Evolutionary conservation across 2,888 invertebrate species (phyloP).

Genomic region (Pogonocherus hispidulus): DNA sequence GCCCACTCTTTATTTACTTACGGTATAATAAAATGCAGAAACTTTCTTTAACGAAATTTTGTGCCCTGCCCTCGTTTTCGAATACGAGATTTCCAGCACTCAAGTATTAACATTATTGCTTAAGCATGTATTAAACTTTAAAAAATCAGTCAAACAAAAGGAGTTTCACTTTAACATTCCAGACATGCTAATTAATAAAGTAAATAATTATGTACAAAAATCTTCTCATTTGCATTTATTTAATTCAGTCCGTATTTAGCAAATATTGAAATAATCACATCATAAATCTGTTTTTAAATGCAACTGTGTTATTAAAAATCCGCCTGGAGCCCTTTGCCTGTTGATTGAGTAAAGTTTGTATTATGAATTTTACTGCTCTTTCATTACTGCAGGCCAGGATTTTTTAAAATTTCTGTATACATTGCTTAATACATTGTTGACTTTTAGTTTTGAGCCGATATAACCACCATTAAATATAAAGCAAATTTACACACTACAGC

Average conservation of each 20-base stretch:
- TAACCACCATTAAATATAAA: conserved; percentile 60
- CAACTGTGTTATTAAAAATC: conserved; percentile 61
- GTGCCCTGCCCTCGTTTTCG: conserved; percentile 12
- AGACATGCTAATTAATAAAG: conserved; percentile 44
- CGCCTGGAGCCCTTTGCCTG: conserved; percentile 61
- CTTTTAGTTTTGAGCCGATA: conserved; percentile 63
- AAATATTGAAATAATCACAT: conserved; percentile 59
- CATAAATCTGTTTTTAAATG: conserved; percentile 56
- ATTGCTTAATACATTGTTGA: conserved; percentile 63
- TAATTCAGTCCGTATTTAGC: conserved; percentile 49
- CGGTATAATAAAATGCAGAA: too few relatives aligned
- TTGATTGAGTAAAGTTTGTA: conserved; percentile 67
- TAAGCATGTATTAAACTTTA: conserved; percentile 20
- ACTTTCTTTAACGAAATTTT: neutral
- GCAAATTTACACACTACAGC: conserved; percentile 58
- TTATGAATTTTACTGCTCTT: conserved; percentile 67
- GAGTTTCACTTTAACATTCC: conserved; percentile 28
- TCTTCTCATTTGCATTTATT: conserved; percentile 49
- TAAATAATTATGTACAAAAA: conserved; percentile 41
- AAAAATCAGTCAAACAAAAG: conserved; percentile 21
- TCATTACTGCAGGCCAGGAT: conserved; percentile 65
- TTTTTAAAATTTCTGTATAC: conserved; percentile 65
- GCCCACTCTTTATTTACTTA: too few relatives aligned
- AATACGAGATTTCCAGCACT: neutral
- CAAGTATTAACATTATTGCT: conserved; percentile 12